Evolutionary conservation across 1,140 invertebrate genomes (phyloP), one percentile per base, ranked within the genome.

Genomic region (Conus ventricosus): DNA sequence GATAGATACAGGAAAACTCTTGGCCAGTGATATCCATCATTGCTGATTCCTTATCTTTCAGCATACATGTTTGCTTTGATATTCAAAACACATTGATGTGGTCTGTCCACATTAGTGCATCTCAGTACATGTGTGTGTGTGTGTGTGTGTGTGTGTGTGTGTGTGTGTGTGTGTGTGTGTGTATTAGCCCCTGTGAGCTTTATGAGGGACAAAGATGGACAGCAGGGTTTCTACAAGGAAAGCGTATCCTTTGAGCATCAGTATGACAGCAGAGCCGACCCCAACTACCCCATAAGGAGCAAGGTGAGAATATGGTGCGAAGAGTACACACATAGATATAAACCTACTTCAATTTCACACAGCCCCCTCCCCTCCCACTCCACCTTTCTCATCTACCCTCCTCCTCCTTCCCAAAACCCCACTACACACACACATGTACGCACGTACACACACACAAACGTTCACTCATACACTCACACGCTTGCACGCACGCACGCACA

Each of bases 181-280:
- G 5, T n/a, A 6, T 91, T 53, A 89, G 95, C 94, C 71, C 94
- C 94, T 63, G 94, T 94, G 5, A 94, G 94, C 86, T 91, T 90
- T 63, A 84, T 95, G 60, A 84, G 84, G 85, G 88, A 90, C 23
- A 89, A 71, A 89, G 91, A 94, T 92, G 94, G 92, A 10, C 89
- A 87, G 4, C 90, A 93, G 80, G 89, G 92, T 87, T 91, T 94
- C 67, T 93, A 89, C 85, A 93, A 93, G 89, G 94, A 95, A 89
- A 91, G 91, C 53, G 89, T 94, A 27, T 95, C 94, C 17, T 95
- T 91, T 91, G 94, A 95, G 90, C 94, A 95, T 90, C 91, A 93
- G 80, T 94, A 95, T 82, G 92, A 95, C 87, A 91, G 91, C 88
- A 88, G 94, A 84, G 83, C 60, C 53, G 90, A 93, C 88, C 92